Base-by-base conservation (phyloP, 2,888 invertebrate species). In the Tiliacea citrago region DNA sequence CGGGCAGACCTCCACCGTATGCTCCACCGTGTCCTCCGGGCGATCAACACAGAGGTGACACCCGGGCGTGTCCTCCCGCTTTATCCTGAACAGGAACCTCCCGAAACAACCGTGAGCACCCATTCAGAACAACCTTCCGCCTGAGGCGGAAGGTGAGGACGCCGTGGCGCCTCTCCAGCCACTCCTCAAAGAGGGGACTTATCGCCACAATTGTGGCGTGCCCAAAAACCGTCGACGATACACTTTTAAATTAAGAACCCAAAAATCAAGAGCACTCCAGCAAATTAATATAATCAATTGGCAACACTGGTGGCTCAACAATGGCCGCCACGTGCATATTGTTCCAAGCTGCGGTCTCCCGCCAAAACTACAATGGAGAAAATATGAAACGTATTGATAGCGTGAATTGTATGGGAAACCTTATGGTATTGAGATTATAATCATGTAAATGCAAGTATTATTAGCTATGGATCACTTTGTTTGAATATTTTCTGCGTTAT, bases 301-400 rank as follows among this genome's bases (percentile, higher is more conserved):
- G 92, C 90, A 91, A 90, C 90, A 92, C 88, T 93, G 90, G 91
- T 91, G 86, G 86, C 58, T 57, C 60, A 78, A 92, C 92, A 92
- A 93, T 89, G 84, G 84, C 80, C 57, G 88, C 73, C 88, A 87
- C 93, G 93, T 89, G 93, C 75, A 88, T 85, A 88, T 89, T 91
- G 89, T 88, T 86, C 84, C 83, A 83, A 68, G 1, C 51, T 55
- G 13, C 69, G 55, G 58, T 49, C 71, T 80, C 79, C 84, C 80
- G 81, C 82, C 85, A 84, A 85, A 88, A 82, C 81, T 79, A 82
- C 86, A 89, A 92, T 89, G 86, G 88, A 90, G 90, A 90, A 91
- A 93, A 93, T 93, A 91, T 89, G 90, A 92, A 91, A 91, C 90
- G 89, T 91, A 93, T 93, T 92, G 90, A 90, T 90, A 87, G 62